These are phyloP conservation scores for Macheiramphus alcinus DNA, from an alignment of 2,113 vertebrate species.

Conservation along the genomic window DNA sequence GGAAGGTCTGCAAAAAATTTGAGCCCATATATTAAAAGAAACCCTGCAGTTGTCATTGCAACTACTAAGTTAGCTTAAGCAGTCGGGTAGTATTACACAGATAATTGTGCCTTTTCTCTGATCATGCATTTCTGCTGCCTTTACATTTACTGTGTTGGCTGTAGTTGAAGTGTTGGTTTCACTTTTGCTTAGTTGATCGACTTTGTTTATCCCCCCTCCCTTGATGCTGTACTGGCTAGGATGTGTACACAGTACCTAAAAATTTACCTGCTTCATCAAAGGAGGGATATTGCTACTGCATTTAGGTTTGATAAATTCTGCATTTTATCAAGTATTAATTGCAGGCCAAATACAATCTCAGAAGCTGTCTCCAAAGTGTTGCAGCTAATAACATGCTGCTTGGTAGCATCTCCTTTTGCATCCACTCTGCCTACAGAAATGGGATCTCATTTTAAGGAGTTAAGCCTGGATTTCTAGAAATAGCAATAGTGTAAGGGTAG, in stretches of 20 bases:
- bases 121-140: neutral
- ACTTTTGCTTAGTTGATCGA: neutral
- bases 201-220: neutral
- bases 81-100: neutral
- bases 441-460: neutral
- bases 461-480: neutral
- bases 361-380: neutral
- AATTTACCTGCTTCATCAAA: neutral
- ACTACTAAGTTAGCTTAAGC: neutral
- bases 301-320: neutral
- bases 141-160: neutral
- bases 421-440: neutral
- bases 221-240: neutral
- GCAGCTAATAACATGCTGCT: neutral
- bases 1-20: neutral
- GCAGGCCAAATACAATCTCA: neutral
- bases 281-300: neutral
- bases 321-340: neutral
- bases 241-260: neutral
- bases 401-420: neutral
- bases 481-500: rapidly evolving
- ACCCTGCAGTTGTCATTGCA: neutral
- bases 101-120: neutral
- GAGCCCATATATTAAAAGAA: neutral
- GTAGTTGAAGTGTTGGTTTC: neutral